A percentile compares a stretch with the other conserved stretches of the same genome.
These are phyloP conservation scores for Phenacoccus solenopsis DNA, from an alignment of 1,140 invertebrate genomes.

Conservation along the genomic window DNA sequence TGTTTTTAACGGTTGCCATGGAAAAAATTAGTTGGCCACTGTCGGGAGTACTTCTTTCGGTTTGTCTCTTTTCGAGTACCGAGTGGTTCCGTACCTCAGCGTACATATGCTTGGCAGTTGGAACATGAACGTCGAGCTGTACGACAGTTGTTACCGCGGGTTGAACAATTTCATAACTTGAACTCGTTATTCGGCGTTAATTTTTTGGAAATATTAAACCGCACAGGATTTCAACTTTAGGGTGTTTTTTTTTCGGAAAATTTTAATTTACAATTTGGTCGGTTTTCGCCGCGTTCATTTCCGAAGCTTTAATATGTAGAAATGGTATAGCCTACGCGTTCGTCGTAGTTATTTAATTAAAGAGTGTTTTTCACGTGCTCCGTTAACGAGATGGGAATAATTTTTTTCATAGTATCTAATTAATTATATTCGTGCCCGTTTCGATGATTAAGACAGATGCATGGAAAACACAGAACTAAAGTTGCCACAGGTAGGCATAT, in stretches of 20 bases:
- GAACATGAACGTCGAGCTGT: background rate
- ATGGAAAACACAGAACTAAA: too few relatives aligned
- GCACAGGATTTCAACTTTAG: background rate
- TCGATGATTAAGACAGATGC: too few relatives aligned
- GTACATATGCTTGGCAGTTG: background rate
- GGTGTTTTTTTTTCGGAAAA: background rate
- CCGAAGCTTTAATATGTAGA: too few relatives aligned
- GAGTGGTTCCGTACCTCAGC: background rate
- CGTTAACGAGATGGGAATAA: too few relatives aligned
- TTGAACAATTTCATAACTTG: background rate
- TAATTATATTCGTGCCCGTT: too few relatives aligned
- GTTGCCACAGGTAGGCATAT: too few relatives aligned
- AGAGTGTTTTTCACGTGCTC: too few relatives aligned
- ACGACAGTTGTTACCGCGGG: background rate
- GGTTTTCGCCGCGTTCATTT: too few relatives aligned
- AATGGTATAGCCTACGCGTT: too few relatives aligned
- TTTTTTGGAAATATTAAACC: background rate
- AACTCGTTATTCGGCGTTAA: background rate
- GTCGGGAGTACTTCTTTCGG: background rate
- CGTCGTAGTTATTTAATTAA: too few relatives aligned
- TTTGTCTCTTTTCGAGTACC: background rate
- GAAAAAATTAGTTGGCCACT: background rate
- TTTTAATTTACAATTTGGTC: background rate
- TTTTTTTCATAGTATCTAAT: too few relatives aligned
- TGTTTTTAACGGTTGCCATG: background rate